These are phyloP conservation scores for Callorhinus ursinus DNA, from an alignment of 2,113 vertebrate genomes.

Conservation along the genomic window DNA sequence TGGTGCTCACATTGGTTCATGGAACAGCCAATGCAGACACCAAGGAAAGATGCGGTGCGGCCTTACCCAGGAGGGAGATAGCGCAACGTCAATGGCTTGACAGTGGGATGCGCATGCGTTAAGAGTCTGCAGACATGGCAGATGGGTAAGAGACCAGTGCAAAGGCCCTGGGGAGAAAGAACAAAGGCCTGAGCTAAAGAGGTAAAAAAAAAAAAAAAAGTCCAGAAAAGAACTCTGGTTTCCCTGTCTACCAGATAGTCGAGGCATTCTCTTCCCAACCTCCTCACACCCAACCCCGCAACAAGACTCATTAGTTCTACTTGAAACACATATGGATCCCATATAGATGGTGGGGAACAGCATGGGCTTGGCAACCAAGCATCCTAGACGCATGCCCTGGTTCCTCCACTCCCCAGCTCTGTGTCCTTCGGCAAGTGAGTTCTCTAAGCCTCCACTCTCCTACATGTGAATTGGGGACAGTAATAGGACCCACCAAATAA, in stretches of 20 bases:
- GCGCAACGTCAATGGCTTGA: neutral
- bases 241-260: neutral
- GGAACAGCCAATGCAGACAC: neutral
- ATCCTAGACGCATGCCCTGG: neutral
- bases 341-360: neutral
- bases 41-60: rapidly evolving
- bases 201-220: neutral
- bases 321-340: neutral
- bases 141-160: neutral
- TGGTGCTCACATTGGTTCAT: rapidly evolving
- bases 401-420: no score
- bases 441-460: neutral
- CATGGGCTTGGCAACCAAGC: neutral
- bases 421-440: neutral
- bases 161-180: neutral
- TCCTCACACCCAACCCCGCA: neutral
- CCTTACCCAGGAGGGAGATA: neutral
- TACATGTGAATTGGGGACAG: neutral
- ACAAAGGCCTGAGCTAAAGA: neutral
- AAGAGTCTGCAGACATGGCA: neutral
- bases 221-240: neutral
- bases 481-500: neutral
- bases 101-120: rapidly evolving
- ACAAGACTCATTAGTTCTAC: neutral
- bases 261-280: neutral